Percentiles rank a stretch among this genome's conserved stretches.
Conservation (phyloP, 1,140 invertebrate genomes). For the Pemphigus obesinymphae region DNA sequence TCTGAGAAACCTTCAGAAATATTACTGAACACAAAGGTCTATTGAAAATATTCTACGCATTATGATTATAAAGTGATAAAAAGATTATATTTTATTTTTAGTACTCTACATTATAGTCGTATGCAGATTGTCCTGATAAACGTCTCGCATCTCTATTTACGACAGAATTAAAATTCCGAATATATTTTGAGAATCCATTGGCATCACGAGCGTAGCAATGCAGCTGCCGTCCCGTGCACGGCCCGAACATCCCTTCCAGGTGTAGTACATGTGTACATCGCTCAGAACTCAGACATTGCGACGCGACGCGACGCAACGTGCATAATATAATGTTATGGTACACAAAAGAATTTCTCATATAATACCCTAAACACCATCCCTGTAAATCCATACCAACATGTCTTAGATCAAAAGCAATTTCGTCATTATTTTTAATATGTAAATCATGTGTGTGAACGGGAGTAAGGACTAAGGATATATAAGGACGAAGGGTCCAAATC, state of each 20-base stretch:
- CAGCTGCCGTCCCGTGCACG: background rate
- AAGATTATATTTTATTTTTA: too few species aligned
- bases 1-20: too few species aligned
- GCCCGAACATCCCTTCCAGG: slow-evolving; percentile 1
- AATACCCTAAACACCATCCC: background rate
- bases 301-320: background rate
- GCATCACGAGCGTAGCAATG: background rate
- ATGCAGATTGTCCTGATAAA: too few species aligned
- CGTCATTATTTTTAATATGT: too few species aligned
- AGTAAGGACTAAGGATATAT: too few species aligned
- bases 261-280: background rate
- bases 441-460: too few species aligned
- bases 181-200: slow-evolving; percentile 25
- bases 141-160: background rate
- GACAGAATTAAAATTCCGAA: background rate
- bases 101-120: too few species aligned
- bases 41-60: too few species aligned
- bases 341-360: background rate
- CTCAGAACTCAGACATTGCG: background rate
- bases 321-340: background rate
- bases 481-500: too few species aligned
- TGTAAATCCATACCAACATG: background rate
- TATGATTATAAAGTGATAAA: too few species aligned
- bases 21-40: too few species aligned
- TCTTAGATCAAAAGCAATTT: too few species aligned